Evolutionary conservation across 2,888 invertebrate genomes (phyloP).

Genomic region (Melanophora roralis): DNA sequence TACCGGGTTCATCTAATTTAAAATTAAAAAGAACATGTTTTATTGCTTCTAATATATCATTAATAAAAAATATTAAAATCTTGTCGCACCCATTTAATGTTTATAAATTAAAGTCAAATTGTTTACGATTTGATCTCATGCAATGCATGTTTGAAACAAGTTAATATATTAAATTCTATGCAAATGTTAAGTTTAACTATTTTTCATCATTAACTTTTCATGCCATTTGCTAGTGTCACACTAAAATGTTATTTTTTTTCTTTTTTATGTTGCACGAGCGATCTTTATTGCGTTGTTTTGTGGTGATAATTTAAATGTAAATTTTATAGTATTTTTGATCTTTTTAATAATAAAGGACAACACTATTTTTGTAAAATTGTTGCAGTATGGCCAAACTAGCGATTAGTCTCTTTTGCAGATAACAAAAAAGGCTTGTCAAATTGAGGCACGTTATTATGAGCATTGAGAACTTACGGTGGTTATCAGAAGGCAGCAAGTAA

Average conservation of each 20-base stretch:
- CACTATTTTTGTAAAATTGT: not conserved
- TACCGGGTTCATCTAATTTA: slow-evolving; percentile 27
- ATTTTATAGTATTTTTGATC: too few relatives aligned
- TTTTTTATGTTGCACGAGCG: not conserved
- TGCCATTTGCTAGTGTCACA: slow-evolving; percentile 15
- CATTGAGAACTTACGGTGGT: too few relatives aligned
- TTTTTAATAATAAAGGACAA: not conserved
- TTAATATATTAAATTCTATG: slow-evolving; percentile 14
- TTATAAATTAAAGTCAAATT: slow-evolving; percentile 55
- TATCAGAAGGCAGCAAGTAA: too few relatives aligned
- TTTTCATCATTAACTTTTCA: slow-evolving; percentile 29
- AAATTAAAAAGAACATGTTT: slow-evolving; percentile 7
- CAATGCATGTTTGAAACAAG: slow-evolving; percentile 32
- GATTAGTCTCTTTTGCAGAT: too few relatives aligned
- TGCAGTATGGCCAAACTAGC: too few relatives aligned
- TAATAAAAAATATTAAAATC: slow-evolving; percentile 28
- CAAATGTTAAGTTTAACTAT: slow-evolving; percentile 19
- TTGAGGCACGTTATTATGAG: too few relatives aligned
- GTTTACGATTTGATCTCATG: slow-evolving; percentile 47
- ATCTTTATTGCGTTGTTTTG: not conserved
- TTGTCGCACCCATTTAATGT: slow-evolving; percentile 56
- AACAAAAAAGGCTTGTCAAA: too few relatives aligned
- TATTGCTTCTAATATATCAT: slow-evolving; percentile 25
- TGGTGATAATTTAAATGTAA: slow-evolving; percentile 11
- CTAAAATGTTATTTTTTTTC: not conserved